Base-by-base conservation (phyloP, 2,797 vertebrate species). In the Scolopax rusticola region DNA sequence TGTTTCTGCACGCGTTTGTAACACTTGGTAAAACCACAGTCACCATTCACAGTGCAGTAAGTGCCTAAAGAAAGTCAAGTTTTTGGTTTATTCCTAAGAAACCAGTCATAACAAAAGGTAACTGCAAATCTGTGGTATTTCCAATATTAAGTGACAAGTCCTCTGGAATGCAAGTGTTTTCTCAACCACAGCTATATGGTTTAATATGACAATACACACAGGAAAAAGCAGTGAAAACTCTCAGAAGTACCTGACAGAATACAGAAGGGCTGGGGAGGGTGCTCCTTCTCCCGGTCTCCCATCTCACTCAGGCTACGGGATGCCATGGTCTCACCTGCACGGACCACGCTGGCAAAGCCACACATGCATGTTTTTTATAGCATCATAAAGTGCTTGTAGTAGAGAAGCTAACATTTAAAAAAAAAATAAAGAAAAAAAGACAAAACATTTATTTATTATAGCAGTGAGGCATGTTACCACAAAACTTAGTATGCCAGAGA, bases 291-390 rank as follows among this genome's bases (percentile, higher is more conserved):
- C 70, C 32, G 43, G 17, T 6, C 7, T 51, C 17, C 16, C 45
- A 32, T 2, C 30, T 33, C 14, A 27, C 32, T 50, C 59, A n/a
- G 48, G 54, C 36, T 38, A 8, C 24, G 30, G 19, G 28, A 77
- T 21, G 36, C 30, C 15, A 11, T 0, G 3, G 18, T 17, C 32
- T 63, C 60, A 27, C 7, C 20, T 7, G 4, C 2, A 0, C 1
- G 12, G 30, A 61, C 38, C 47, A 12, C 0, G 0, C 40, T 13
- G 3, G 40, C 33, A 69, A 76, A 65, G 7, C 48, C 12, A 65
- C 20, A 47, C 13, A 8, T 5, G 6, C 11, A 1, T 3, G 1
- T 80, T 80, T 80, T 83, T 68, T 16, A 51, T 3, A 60, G 28
- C 17, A 45, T 32, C 54, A 38, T 8, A 25, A 77, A 24, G 11